Base-by-base conservation (phyloP, 2,888 invertebrate species). In the Cephus runcator region DNA sequence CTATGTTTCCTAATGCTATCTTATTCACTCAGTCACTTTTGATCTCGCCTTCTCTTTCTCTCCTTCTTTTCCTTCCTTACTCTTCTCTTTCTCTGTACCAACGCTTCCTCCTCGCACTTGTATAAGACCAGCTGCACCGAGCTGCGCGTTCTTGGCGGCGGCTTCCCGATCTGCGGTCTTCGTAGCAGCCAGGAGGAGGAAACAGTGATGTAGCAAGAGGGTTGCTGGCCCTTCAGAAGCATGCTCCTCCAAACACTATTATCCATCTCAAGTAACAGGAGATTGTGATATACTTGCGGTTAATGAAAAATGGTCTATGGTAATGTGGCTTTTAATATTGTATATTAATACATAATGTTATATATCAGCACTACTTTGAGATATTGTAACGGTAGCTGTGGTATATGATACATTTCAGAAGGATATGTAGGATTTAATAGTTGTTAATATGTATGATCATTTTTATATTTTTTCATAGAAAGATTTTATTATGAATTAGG, bases 21-120 rank as follows among this genome's bases (percentile, higher is more conserved):
- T 76, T 34, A 73, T 35, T 40, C 73, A 4, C 75, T 35, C 69
- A 12, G 11, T 69, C 34, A 35, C 33, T 36, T 73, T 34, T 34
- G 68, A 12, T 71, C 71, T 71, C 71, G 69, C 36, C 80, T 78
- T 80, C 80, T 69, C 73, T 23, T 40, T 73, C 71, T 73, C 69
- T 34, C 76, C n/a, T 34, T 30, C 23, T 73, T 23, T 75, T 30
- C 31, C 33, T 12, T 69, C 35, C 34, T 34, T 36, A 34, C 33
- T 76, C 30, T 4, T 30, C 15, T 73, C 69, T 78, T 75, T 40
- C 76, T 75, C 79, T 30, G 4, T 71, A 6, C 31, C 12, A 33
- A 12, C 9, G 12, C 71, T 33, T 71, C 71, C 30, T 33, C 31
- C 71, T 71, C 71, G 71, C 71, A 33, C 71, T 12, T 11, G 12